Percentiles rank a stretch among this genome's conserved stretches.
Conservation (phyloP, 2,113 vertebrate species). For the Pygoscelis adeliae region DNA sequence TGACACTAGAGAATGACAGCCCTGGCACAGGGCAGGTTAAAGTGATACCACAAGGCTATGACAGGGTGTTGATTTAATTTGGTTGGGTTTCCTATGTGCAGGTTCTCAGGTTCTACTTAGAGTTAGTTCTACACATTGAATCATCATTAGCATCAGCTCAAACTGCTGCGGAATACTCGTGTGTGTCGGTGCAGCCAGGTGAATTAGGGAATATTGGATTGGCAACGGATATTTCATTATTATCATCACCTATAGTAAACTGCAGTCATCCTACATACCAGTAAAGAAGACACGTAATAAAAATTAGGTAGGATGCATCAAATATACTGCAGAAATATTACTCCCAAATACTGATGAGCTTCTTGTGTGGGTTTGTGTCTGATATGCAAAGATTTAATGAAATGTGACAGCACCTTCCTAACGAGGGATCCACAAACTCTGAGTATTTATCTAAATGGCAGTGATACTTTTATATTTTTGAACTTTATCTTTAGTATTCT, state of each 20-base stretch:
- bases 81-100: background rate
- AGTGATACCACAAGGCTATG: too few species aligned
- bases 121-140: slow-evolving; percentile 39
- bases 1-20: background rate
- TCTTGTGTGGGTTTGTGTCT: background rate
- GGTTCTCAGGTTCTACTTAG: background rate
- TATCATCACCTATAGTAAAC: background rate
- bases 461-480: background rate
- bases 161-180: background rate
- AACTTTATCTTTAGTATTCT: background rate
- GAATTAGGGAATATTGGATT: slow-evolving; percentile 54
- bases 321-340: background rate
- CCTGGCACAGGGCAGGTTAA: too few species aligned
- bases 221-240: slow-evolving; percentile 52
- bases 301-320: background rate
- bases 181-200: slow-evolving; percentile 34
- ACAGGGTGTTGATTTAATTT: too few species aligned
- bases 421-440: background rate
- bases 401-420: background rate
- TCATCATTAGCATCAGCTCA: slow-evolving; percentile 41
- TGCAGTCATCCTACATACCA: slow-evolving; percentile 22
- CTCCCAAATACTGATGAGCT: background rate
- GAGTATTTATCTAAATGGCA: background rate
- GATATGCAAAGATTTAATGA: background rate
- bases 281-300: background rate